Base-by-base conservation (phyloP, 2,797 vertebrate genomes). In the Halcyon chelicuti region DNA sequence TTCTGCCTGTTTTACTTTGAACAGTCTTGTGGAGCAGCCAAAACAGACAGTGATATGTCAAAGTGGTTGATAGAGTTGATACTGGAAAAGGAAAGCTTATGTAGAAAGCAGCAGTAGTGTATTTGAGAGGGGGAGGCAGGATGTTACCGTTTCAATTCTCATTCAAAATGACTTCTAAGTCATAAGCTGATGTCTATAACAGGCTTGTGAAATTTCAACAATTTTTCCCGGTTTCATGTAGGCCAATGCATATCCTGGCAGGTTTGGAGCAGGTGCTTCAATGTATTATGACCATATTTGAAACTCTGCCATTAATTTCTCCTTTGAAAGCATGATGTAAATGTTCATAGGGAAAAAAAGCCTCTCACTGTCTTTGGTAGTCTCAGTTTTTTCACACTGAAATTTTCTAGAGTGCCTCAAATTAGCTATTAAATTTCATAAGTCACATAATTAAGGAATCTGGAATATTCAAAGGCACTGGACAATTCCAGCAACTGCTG, bases 221-320 rank as follows among this genome's bases (percentile, higher is more conserved):
- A 10, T 5, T 10, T 71, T 81, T 78, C 63, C 23, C 7, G n/a
- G 15, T 65, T 90, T 76, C 11, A 26, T 18, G 5, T 29, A 37
- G 54, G 29, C 19, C 1, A 2, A 11, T 5, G 71, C 16, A 28
- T 0, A 0, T 35, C 65, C 47, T 77, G 49, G 33, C 44, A 80
- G 10, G 14, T 74, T 74, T 87, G 9, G 5, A 76, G 28, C 15
- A 68, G 33, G 63, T 77, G 4, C 10, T 82, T 71, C 49, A 88
- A 54, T 7, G 8, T 23, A 10, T 86, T 85, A 52, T 61, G 67
- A 49, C 37, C 47, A 9, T 33, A 31, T 80, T 80, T 80, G 66
- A 77, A 92, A 39, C 7, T 12, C 29, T 58, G 54, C 6, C 52
- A 57, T 60, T 46, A 74, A 61, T 54, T 85, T 74, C 31, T 52